These are phyloP conservation scores for Lycodopsis pacificus DNA, from an alignment of 2,797 vertebrate genomes.

Conservation along the genomic window DNA sequence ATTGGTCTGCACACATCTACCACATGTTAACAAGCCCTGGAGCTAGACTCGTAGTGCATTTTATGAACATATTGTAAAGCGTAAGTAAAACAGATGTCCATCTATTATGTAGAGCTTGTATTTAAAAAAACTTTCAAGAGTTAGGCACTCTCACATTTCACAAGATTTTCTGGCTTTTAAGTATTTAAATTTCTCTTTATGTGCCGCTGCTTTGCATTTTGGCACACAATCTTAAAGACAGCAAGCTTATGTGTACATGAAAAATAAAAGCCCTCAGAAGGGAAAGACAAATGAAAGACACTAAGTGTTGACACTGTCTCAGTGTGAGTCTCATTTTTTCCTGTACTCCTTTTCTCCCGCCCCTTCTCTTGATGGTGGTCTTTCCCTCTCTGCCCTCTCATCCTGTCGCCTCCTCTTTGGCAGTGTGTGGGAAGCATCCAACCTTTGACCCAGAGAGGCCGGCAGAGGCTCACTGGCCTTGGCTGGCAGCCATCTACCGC, in stretches of 20 bases:
- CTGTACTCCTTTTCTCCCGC: conserved; percentile 12
- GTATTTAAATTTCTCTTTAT: conserved; percentile 11
- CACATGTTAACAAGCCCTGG: not conserved
- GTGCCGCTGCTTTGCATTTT: conserved; percentile 38
- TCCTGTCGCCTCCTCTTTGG: conserved; percentile 66
- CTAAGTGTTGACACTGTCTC: conserved; percentile 53
- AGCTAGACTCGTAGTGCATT: not conserved
- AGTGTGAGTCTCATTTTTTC: conserved; percentile 23
- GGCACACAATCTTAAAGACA: conserved; percentile 22
- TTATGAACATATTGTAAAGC: not conserved
- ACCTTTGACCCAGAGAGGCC: conserved; percentile 87
- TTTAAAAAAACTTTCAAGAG: not conserved
- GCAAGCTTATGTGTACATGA: not conserved
- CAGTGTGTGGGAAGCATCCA: conserved; percentile 95
- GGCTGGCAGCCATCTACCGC: conserved; percentile 95
- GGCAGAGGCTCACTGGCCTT: conserved; percentile 90
- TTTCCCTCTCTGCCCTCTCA: conserved; percentile 39
- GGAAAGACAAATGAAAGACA: conserved; percentile 9
- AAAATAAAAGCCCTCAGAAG: not conserved
- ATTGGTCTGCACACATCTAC: conserved; percentile 7
- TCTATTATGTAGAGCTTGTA: not conserved
- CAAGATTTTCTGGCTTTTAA: not conserved
- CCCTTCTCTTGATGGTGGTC: conserved; percentile 14
- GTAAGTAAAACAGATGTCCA: not conserved
- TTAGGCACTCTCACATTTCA: not conserved